Conservation (phyloP, 53 echinoderm and acorn worm species). For the Mesocentrotus franciscanus region DNA sequence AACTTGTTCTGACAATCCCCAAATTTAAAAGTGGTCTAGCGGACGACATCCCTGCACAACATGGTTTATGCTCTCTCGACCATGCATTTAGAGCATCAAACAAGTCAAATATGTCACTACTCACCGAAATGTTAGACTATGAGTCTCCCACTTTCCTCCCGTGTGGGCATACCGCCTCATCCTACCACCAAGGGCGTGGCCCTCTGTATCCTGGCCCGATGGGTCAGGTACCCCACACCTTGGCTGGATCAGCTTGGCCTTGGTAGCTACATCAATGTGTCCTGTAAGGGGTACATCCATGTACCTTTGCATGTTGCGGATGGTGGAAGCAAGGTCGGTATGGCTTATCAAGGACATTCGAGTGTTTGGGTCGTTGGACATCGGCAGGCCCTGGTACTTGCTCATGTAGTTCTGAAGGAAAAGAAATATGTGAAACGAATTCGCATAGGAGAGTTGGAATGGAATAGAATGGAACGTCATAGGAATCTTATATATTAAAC, state of each 20-base stretch:
- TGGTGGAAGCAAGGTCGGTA: conserved; percentile 72
- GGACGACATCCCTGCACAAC: too few species aligned
- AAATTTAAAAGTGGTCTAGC: too few species aligned
- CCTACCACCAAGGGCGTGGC: conserved; percentile 78
- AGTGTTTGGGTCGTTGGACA: conserved; percentile 49
- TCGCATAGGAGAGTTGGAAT: neutral
- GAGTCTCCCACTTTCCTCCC: conserved; percentile 81
- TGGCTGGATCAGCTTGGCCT: conserved; percentile 72
- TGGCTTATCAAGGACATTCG: conserved; percentile 63
- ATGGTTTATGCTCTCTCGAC: too few species aligned
- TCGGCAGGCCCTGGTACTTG: conserved; percentile 67
- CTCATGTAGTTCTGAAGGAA: conserved; percentile 70
- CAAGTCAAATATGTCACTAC: neutral
- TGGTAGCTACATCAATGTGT: conserved; percentile 74
- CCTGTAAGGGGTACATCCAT: conserved; percentile 81
- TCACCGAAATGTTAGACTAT: conserved; percentile 81
- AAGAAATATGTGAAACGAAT: neutral
- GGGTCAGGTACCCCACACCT: conserved; percentile 98
- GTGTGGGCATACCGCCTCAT: conserved; percentile 83
- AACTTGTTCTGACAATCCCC: neutral
- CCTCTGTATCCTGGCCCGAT: conserved; percentile 67
- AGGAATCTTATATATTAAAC: neutral
- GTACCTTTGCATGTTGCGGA: conserved; percentile 80
- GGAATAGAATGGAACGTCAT: neutral
- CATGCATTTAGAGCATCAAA: too few species aligned